These are phyloP conservation scores for Deilephila elpenor DNA, from an alignment of 2,888 invertebrate genomes.

Conservation along the genomic window DNA sequence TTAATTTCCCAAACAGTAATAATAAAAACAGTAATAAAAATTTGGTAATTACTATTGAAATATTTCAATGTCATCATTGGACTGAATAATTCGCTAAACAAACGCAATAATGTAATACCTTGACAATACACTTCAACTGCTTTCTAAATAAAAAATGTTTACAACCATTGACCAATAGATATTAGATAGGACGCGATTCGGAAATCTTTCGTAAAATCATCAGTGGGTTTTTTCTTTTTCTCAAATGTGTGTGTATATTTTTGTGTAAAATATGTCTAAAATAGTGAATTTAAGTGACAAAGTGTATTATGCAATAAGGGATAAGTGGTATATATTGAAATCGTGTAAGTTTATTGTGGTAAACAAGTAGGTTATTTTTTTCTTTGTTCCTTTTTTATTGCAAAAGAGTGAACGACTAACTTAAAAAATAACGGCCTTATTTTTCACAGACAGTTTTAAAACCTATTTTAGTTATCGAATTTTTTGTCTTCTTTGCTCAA, in stretches of 20 bases:
- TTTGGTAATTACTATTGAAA: no score
- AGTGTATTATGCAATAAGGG: constrained; percentile 58
- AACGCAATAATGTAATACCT: background rate
- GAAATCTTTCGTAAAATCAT: constrained; percentile 20
- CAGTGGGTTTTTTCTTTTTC: background rate
- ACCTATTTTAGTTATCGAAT: no score
- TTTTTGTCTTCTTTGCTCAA: no score
- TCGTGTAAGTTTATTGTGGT: constrained; percentile 65
- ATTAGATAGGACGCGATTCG: background rate
- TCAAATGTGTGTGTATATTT: constrained; percentile 12
- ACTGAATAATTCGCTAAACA: no score
- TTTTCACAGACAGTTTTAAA: no score
- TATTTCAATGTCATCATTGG: no score
- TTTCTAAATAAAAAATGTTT: constrained; percentile 17
- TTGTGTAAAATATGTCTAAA: constrained; percentile 61
- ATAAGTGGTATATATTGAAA: constrained; percentile 71
- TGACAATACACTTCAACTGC: constrained; percentile 10
- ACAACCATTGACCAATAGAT: background rate
- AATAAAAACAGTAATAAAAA: no score
- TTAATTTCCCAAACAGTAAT: no score
- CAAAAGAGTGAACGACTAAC: no score
- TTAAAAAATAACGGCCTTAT: no score
- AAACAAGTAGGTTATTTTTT: background rate
- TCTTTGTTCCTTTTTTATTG: background rate
- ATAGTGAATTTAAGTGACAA: constrained; percentile 51